phyloP scores from a whole-genome alignment of 2,888 invertebrate genomes.

The Yponomeuta malinellus region DNA sequence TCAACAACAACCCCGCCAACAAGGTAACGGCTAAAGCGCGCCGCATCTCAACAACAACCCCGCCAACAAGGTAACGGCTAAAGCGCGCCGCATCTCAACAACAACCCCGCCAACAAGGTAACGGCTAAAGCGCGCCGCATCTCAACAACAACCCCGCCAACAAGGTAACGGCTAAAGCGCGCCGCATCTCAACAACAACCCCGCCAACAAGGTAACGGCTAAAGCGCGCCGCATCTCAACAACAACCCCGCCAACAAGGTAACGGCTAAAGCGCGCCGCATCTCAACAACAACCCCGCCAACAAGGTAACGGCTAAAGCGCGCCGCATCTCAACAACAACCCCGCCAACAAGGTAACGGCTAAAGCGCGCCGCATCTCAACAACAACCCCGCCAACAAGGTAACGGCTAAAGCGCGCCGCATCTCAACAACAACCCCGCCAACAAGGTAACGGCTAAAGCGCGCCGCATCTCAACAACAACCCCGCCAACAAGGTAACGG shows the following conservation, averaged over 20 bases:
- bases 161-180: slow-evolving; percentile 73
- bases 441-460: too few species aligned
- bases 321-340: slow-evolving; percentile 90
- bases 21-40: slow-evolving; percentile 70
- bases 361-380: too few species aligned
- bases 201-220: too few species aligned
- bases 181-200: neutral
- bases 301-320: neutral
- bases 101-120: neutral
- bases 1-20: slow-evolving; percentile 91
- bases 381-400: too few species aligned
- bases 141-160: slow-evolving; percentile 87
- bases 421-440: too few species aligned
- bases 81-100: neutral
- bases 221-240: slow-evolving; percentile 82
- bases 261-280: too few species aligned
- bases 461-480: too few species aligned
- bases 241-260: slow-evolving; percentile 94
- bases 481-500: too few species aligned
- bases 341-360: slow-evolving; percentile 86
- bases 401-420: too few species aligned
- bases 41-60: slow-evolving; percentile 94
- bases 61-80: slow-evolving; percentile 82
- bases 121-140: slow-evolving; percentile 75
- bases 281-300: neutral